A percentile compares a stretch with the other conserved stretches of the same genome.
phyloP scores from a whole-genome alignment of 2,113 vertebrate genomes.

The Rousettus leschenaultii region DNA sequence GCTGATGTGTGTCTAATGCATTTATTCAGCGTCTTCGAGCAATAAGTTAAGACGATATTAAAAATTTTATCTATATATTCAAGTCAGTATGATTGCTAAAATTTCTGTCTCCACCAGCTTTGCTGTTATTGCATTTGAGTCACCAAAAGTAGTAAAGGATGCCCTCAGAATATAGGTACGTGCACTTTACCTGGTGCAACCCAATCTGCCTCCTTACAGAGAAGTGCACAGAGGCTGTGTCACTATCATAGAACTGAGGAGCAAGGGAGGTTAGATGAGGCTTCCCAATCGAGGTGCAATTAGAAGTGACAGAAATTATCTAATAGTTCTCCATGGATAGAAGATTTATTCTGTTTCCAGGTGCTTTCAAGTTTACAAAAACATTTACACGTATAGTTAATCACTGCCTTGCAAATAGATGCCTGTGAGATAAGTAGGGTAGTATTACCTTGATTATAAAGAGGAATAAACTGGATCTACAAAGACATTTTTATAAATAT shows the following conservation, averaged over 20 bases:
- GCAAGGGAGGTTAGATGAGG: neutral
- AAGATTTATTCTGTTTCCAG: neutral
- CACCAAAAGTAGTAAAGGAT: neutral
- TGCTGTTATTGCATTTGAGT: neutral
- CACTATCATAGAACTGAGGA: rapidly evolving
- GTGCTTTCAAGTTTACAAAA: neutral
- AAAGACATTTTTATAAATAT: neutral
- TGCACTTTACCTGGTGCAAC: too few relatives aligned
- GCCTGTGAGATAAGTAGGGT: neutral
- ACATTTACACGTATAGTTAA: neutral
- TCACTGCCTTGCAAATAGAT: neutral
- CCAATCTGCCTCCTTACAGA: neutral
- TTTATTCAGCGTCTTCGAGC: conserved; percentile 71
- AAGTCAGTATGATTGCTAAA: conserved; percentile 50
- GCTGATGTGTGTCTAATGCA: conserved; percentile 72
- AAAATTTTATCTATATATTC: conserved; percentile 44
- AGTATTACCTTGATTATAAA: neutral
- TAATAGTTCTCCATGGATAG: neutral
- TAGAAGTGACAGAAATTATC: neutral
- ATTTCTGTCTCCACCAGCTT: neutral
- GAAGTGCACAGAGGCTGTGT: rapidly evolving
- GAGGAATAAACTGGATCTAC: neutral
- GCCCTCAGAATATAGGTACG: neutral
- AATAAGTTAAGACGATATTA: conserved; percentile 58
- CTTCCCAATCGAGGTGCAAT: neutral